Percentiles rank a stretch among this genome's conserved stretches.
Evolutionary conservation across 2,113 vertebrate species (phyloP).

Genomic region (Cryptomyrus ogoouensis): DNA sequence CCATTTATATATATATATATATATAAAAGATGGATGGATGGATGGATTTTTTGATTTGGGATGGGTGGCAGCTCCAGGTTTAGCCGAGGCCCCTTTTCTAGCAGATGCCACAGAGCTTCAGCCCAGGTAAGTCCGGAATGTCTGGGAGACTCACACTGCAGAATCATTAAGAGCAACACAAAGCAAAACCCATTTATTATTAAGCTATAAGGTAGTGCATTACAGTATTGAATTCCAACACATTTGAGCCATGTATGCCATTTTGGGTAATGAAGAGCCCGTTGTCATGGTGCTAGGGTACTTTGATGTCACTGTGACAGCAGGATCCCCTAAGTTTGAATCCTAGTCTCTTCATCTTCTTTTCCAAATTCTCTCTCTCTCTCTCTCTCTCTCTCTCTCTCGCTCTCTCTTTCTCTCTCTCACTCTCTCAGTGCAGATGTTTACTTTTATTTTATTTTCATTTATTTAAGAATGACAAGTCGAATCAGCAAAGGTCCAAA

Average conservation of each 20-base stretch:
- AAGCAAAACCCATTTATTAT: constrained; percentile 5
- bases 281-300: neutral
- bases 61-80: too few relatives aligned
- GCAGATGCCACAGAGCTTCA: neutral
- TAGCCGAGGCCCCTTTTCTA: too few relatives aligned
- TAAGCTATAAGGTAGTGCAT: neutral
- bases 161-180: neutral
- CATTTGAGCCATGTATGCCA: neutral
- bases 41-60: too few relatives aligned
- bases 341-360: neutral
- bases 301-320: neutral
- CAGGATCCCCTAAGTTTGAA: neutral
- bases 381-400: too few relatives aligned
- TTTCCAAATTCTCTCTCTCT: neutral
- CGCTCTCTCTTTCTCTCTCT: too few relatives aligned
- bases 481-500: too few relatives aligned
- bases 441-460: too few relatives aligned
- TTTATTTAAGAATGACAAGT: too few relatives aligned
- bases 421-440: too few relatives aligned
- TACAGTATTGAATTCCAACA: constrained; percentile 16
- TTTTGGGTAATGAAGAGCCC: neutral
- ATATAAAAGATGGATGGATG: too few relatives aligned
- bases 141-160: neutral
- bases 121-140: neutral
- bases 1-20: too few relatives aligned